These are phyloP conservation scores for Macrotis lagotis DNA, from an alignment of 2,113 vertebrate species.

Conservation along the genomic window DNA sequence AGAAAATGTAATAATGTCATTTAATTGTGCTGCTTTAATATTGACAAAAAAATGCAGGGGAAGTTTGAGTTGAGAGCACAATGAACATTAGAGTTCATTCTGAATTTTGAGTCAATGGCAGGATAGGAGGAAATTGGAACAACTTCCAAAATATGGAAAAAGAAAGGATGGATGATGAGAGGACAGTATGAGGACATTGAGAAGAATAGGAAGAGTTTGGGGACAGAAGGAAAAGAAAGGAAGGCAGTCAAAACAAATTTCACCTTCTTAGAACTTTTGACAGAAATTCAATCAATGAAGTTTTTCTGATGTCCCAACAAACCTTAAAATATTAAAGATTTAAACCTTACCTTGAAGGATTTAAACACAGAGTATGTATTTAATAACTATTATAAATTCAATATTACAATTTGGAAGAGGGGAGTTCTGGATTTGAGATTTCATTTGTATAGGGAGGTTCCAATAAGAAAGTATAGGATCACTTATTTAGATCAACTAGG, in stretches of 20 bases:
- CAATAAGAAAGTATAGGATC: neutral
- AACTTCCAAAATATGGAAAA: neutral
- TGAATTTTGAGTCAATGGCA: neutral
- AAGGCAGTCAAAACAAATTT: conserved; percentile 11
- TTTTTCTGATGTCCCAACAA: neutral
- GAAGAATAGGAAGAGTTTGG: neutral
- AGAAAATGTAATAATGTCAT: neutral
- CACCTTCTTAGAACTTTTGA: neutral
- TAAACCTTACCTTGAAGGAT: neutral
- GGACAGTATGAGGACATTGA: neutral
- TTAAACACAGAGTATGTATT: neutral
- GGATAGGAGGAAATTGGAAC: neutral
- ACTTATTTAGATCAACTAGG: neutral
- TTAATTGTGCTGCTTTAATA: neutral
- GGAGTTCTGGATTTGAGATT: neutral
- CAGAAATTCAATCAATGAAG: neutral
- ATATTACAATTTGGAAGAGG: neutral
- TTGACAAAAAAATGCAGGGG: neutral
- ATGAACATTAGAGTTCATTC: neutral
- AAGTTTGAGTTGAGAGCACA: neutral
- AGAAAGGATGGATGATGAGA: neutral
- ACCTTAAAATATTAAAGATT: neutral
- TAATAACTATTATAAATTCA: neutral
- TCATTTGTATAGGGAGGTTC: neutral
- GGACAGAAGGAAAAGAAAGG: neutral